Percentiles rank a stretch among this genome's conserved stretches.
Conservation (phyloP, 2,888 invertebrate species). For the Boloria euphrosyne region DNA sequence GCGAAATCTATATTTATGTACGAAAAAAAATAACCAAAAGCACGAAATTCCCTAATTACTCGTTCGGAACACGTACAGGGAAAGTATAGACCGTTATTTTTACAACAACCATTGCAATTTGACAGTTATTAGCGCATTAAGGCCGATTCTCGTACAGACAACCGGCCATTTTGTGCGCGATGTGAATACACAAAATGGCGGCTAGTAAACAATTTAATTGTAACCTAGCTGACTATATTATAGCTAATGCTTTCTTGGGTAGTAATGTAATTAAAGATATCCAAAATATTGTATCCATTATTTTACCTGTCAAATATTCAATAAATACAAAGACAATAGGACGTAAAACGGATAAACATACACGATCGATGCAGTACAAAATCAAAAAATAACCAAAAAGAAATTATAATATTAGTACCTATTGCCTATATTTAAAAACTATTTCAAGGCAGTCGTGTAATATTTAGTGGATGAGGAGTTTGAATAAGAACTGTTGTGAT, state of each 20-base stretch:
- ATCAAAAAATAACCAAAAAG: too few relatives aligned
- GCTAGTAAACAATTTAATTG: slow-evolving; percentile 44
- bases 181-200: slow-evolving; percentile 66
- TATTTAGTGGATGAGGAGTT: too few relatives aligned
- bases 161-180: slow-evolving; percentile 66
- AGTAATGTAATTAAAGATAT: too few relatives aligned
- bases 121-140: slow-evolving; percentile 76
- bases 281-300: too few relatives aligned
- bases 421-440: too few relatives aligned
- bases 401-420: too few relatives aligned
- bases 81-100: slow-evolving; percentile 71
- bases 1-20: slow-evolving; percentile 41
- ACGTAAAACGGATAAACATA: too few relatives aligned
- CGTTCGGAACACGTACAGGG: slow-evolving; percentile 64
- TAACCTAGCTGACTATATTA: slow-evolving; percentile 5
- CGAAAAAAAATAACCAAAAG: slow-evolving; percentile 40
- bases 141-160: slow-evolving; percentile 63
- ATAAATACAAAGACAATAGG: too few relatives aligned
- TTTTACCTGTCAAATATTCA: too few relatives aligned
- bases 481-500: too few relatives aligned
- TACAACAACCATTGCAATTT: slow-evolving; percentile 74
- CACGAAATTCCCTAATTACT: slow-evolving; percentile 62
- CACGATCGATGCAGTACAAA: too few relatives aligned
- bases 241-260: not conserved
- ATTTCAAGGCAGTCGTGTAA: too few relatives aligned